A percentile compares a stretch with the other conserved stretches of the same genome.
Evolutionary conservation across 1,140 invertebrate genomes (phyloP).

Genomic region (Belonocnema kinseyi): DNA sequence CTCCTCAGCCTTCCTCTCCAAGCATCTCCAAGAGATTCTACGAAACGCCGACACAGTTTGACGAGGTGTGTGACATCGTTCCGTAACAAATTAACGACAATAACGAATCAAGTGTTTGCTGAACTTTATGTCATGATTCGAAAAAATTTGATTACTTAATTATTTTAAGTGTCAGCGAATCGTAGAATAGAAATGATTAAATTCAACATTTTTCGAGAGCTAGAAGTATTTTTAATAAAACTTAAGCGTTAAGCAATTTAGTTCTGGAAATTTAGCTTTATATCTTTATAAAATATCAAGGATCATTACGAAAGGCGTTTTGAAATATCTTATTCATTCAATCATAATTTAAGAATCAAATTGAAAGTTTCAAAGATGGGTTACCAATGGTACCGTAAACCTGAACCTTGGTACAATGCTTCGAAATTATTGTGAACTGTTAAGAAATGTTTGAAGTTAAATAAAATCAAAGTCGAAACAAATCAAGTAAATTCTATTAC

Average conservation of each 20-base stretch:
- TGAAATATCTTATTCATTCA: too few species aligned
- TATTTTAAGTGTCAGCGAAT: slow-evolving; percentile 22
- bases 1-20: not conserved
- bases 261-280: too few species aligned
- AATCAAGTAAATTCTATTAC: too few species aligned
- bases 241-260: not conserved
- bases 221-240: not conserved
- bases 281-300: too few species aligned
- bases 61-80: slow-evolving; percentile 2
- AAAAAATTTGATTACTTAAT: slow-evolving; percentile 22
- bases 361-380: too few species aligned
- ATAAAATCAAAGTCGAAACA: too few species aligned
- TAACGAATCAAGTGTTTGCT: slow-evolving; percentile 14
- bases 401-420: too few species aligned
- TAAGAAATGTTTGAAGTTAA: too few species aligned
- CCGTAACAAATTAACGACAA: slow-evolving; percentile 26
- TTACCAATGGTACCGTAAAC: too few species aligned
- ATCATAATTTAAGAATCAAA: too few species aligned
- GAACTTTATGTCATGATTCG: slow-evolving; percentile 17
- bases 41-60: slow-evolving; percentile 6
- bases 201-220: not conserved
- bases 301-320: too few species aligned
- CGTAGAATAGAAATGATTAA: not conserved
- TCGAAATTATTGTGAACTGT: too few species aligned
- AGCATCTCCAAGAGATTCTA: slow-evolving; percentile 2